Evolutionary conservation across 2,113 vertebrate species (phyloP).

Genomic region (Eupsittula cactorum): DNA sequence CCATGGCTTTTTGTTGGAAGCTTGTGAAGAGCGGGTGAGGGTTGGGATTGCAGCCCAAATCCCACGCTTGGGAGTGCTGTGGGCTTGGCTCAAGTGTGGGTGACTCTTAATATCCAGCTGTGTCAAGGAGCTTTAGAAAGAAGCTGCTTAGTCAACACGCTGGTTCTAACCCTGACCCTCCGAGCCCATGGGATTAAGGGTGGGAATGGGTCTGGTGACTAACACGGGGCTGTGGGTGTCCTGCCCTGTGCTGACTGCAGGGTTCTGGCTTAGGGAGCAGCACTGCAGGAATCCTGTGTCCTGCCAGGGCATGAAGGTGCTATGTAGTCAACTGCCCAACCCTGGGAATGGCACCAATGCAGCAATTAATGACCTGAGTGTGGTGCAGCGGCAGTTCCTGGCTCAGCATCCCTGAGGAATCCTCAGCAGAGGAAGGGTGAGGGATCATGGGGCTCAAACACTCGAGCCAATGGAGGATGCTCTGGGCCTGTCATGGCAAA

Average conservation of each 20-base stretch:
- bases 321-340: fast-evolving
- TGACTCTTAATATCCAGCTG: neutral
- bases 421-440: neutral
- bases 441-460: fast-evolving
- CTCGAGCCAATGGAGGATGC: neutral
- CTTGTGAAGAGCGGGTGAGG: neutral
- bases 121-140: neutral
- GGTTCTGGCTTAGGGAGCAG: fast-evolving
- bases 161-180: neutral
- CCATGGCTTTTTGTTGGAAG: neutral
- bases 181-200: neutral
- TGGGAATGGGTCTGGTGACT: neutral
- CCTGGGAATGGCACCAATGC: fast-evolving
- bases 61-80: fast-evolving
- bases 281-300: neutral
- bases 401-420: neutral
- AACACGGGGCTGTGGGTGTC: fast-evolving
- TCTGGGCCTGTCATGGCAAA: neutral
- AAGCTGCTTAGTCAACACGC: neutral
- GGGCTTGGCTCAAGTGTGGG: neutral
- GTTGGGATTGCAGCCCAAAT: neutral
- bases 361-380: fast-evolving
- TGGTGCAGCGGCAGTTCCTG: neutral
- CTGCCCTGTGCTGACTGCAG: neutral
- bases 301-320: neutral